phyloP scores from a whole-genome alignment of 2,113 vertebrate genomes.

The Pygoscelis adeliae region DNA sequence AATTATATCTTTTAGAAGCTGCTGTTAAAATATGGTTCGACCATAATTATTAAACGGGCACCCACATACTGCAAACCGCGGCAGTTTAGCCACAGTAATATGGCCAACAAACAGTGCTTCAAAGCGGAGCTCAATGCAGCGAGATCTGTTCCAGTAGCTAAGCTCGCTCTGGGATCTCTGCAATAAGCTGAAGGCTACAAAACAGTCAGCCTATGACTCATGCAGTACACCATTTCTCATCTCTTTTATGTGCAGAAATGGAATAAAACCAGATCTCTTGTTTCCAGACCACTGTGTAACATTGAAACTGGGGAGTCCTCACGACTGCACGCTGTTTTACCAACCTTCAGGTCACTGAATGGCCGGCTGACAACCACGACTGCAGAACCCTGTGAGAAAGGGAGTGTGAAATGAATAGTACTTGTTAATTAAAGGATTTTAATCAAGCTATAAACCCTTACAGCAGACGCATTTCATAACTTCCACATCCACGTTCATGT shows the following conservation, averaged over 20 bases:
- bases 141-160: neutral
- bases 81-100: neutral
- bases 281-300: neutral
- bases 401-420: neutral
- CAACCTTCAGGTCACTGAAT: neutral
- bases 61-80: neutral
- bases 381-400: neutral
- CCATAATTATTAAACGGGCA: neutral
- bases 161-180: neutral
- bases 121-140: neutral
- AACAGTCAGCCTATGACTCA: neutral
- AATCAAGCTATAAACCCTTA: neutral
- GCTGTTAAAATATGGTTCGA: neutral
- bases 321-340: rapidly evolving
- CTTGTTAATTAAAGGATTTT: neutral
- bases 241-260: neutral
- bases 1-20: neutral
- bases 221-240: neutral
- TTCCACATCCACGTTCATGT: neutral
- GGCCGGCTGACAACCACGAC: neutral
- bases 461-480: neutral
- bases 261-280: neutral
- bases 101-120: neutral
- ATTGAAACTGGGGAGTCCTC: neutral
- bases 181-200: neutral